phyloP scores from a whole-genome alignment of 2,797 vertebrate species.

The Oreonectes daqikongensis region DNA sequence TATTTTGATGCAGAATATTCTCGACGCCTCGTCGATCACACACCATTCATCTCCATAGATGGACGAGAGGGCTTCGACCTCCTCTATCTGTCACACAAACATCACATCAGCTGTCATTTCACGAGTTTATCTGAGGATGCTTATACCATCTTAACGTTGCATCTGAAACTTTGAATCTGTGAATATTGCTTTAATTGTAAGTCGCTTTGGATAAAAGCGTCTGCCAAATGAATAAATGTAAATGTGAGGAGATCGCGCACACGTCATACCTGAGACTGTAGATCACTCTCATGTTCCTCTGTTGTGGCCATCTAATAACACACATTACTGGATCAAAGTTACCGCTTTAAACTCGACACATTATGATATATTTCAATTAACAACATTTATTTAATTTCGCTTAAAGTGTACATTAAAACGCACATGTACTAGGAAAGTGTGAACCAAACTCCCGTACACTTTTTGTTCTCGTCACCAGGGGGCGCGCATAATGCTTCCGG shows the following conservation, averaged over 20 bases:
- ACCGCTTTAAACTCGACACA: no score
- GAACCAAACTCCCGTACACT: background rate
- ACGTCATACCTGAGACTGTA: slow-evolving; percentile 76
- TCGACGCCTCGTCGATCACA: slow-evolving; percentile 88
- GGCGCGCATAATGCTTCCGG: slow-evolving; percentile 13
- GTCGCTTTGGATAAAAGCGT: no score
- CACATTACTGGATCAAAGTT: background rate
- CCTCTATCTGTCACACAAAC: slow-evolving; percentile 81
- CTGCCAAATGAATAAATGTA: no score
- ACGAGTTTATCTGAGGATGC: background rate
- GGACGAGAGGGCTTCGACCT: slow-evolving; percentile 93
- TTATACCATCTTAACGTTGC: no score
- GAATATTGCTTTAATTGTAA: no score
- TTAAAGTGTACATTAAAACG: no score
- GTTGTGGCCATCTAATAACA: slow-evolving; percentile 51
- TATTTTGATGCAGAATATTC: slow-evolving; percentile 94
- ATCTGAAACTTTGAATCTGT: no score
- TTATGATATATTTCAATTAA: no score
- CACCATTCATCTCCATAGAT: slow-evolving; percentile 98
- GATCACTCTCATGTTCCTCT: slow-evolving; percentile 67
- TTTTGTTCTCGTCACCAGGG: background rate
- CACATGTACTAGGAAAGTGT: background rate
- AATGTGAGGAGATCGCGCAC: no score
- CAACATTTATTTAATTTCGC: no score
- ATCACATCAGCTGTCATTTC: background rate